Evolutionary conservation across 1,140 invertebrate genomes (phyloP), one percentile per base, ranked within the genome.

Genomic region (Cotesia chilonis): DNA sequence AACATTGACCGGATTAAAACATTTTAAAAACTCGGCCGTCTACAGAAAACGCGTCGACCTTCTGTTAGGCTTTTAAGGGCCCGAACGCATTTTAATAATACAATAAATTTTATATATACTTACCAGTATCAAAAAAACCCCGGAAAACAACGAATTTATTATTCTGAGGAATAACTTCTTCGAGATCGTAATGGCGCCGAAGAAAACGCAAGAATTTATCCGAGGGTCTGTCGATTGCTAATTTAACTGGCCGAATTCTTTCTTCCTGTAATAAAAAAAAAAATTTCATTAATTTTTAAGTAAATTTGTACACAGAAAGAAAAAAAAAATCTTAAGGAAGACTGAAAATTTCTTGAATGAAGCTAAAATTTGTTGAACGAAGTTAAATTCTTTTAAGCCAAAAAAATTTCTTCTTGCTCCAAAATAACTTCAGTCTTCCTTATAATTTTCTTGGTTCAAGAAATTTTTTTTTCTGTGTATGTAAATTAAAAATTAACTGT

Each of bases 211-310:
- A 86, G 76, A 97, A 93, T 82, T 97, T 97, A 37, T 92, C 89
- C 0, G 95, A 97, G 0, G 96, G 96, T 67, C 94, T 89, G 84
- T 98, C 96, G 74, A 98, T 94, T 0, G 96, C 95, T 70, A 97
- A 86, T 82, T 95, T 91, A 0, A 90, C 83, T 0, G 94, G 91
- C 35, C 84, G 83, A 14, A 92, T 87, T 73, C 92, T 89, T 84
- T 94, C 91, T 72, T 92, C 89, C 92, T 94, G 81, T 10, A 88
- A 89, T 78, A 64, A 51, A 1, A 10, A n/a, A 60, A 68, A 47
- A 55, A 20, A 17, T 12, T 17, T 20, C 14, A 51, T 59, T 60
- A 38, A 65, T 52, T 20, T 17, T 41, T 41, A 41, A 1, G 10
- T 47, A 47, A 47, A 47, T 47, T 47, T 47, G 0, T 14, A 14